phyloP scores from a whole-genome alignment of 1,140 invertebrate genomes.

The Lepidotrigona ventralis region DNA sequence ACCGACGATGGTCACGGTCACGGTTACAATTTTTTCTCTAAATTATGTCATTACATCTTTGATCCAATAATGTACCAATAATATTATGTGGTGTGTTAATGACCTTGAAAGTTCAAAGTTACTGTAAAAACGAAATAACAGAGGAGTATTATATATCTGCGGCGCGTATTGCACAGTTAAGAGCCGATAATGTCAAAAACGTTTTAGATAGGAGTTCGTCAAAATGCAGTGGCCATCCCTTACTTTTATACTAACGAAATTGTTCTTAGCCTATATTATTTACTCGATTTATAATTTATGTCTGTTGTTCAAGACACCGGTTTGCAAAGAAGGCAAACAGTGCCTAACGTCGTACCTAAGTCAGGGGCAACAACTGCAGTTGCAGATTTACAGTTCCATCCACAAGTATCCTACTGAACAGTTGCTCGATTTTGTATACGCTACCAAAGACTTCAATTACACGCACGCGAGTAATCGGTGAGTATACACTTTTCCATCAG shows the following conservation, averaged over 20 bases:
- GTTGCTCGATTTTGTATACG: constrained; percentile 73
- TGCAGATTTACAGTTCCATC: constrained; percentile 82
- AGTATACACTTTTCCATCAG: constrained; percentile 27
- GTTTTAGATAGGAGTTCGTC: background rate
- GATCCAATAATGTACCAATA: background rate
- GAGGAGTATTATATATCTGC: too few species aligned
- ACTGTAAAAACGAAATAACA: background rate
- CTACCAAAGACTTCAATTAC: constrained; percentile 81
- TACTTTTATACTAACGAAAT: constrained; percentile 81
- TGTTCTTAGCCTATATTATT: constrained; percentile 86
- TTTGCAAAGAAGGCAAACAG: constrained; percentile 82
- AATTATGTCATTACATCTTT: background rate
- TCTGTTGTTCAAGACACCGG: constrained; percentile 85
- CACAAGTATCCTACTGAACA: constrained; percentile 76
- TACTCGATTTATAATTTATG: constrained; percentile 88
- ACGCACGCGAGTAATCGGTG: constrained; percentile 68
- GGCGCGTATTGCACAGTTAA: background rate
- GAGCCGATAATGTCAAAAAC: background rate
- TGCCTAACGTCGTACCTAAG: constrained; percentile 83
- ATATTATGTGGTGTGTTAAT: background rate
- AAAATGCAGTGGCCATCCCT: constrained; percentile 77
- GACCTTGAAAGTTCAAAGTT: background rate
- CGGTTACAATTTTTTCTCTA: background rate
- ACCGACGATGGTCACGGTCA: background rate
- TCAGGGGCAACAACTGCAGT: constrained; percentile 81